Evolutionary conservation across 2,113 vertebrate genomes (phyloP).

Genomic region (Sceloporus undulatus): DNA sequence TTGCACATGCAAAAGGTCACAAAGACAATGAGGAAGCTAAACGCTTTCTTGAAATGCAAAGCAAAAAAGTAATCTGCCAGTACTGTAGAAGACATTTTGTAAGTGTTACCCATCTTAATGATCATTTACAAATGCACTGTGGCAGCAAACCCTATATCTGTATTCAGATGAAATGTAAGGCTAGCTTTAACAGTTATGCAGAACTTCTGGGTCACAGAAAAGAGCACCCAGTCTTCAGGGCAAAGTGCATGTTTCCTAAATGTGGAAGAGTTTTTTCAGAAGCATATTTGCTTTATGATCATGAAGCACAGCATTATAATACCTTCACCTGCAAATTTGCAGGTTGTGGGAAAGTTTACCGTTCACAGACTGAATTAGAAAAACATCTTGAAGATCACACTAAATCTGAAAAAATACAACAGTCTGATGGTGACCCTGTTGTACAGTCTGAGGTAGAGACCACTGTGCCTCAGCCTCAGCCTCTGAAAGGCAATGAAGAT

Average conservation of each 20-base stretch:
- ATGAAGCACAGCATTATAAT: conserved; percentile 97
- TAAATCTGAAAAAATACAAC: conserved; percentile 60
- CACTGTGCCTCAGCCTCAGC: conserved; percentile 12
- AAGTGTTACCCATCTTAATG: conserved; percentile 93
- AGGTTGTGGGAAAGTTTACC: conserved; percentile 92
- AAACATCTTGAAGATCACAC: conserved; percentile 86
- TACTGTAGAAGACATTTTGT: conserved; percentile 96
- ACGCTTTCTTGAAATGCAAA: conserved; percentile 95
- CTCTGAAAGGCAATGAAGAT: conserved; percentile 47
- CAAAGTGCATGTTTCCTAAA: conserved; percentile 96
- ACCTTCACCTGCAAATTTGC: conserved; percentile 91
- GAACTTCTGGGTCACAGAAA: conserved; percentile 92
- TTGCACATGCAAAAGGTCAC: conserved; percentile 92
- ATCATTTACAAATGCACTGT: conserved; percentile 97
- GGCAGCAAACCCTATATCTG: conserved; percentile 95
- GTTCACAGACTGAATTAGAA: conserved; percentile 89
- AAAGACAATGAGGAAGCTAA: conserved; percentile 93
- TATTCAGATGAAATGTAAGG: conserved; percentile 96
- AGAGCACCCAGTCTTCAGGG: conserved; percentile 90
- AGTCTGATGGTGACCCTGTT: conserved; percentile 67
- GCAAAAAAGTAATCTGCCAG: conserved; percentile 96
- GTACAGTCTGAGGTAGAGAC: conserved; percentile 60
- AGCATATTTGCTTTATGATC: conserved; percentile 94
- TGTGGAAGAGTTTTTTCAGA: conserved; percentile 94
- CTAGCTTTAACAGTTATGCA: conserved; percentile 92